These are phyloP conservation scores for Callosobruchus maculatus DNA, from an alignment of 2,888 invertebrate species.

Conservation along the genomic window DNA sequence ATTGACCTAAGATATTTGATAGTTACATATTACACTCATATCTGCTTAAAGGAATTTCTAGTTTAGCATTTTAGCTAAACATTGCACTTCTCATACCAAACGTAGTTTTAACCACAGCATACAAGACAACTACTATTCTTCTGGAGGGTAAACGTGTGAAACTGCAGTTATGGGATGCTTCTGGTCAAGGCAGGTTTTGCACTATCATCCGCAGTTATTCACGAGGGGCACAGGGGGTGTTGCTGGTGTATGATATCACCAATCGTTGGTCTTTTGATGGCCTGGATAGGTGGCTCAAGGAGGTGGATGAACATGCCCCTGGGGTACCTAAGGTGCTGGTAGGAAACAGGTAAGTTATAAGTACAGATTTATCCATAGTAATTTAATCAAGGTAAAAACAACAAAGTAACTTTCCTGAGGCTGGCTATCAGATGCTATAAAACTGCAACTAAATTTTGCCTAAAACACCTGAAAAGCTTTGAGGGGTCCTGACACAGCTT, in stretches of 20 bases:
- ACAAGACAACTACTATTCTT: conserved; percentile 93
- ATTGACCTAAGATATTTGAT: too few relatives aligned
- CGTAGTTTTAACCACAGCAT: conserved; percentile 58
- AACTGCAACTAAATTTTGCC: too few relatives aligned
- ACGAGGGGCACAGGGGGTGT: conserved; percentile 93
- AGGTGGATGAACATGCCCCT: conserved; percentile 98
- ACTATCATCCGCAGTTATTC: conserved; percentile 97
- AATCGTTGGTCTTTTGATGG: conserved; percentile 98
- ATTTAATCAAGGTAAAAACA: too few relatives aligned
- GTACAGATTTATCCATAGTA: too few relatives aligned
- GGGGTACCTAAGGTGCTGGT: conserved; percentile 97
- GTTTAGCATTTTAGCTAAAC: too few relatives aligned
- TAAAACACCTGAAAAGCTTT: too few relatives aligned
- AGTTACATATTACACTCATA: too few relatives aligned
- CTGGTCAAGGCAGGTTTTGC: conserved; percentile 95
- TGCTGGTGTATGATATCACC: conserved; percentile 96
- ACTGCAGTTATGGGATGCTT: conserved; percentile 95
- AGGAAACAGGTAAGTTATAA: conserved; percentile 60
- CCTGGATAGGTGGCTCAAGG: conserved; percentile 93
- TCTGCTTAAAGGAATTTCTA: too few relatives aligned
- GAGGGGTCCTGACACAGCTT: too few relatives aligned
- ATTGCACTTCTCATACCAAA: conserved; percentile 1
- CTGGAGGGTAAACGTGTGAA: conserved; percentile 95
- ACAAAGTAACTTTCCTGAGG: too few relatives aligned
- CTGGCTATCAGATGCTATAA: too few relatives aligned